A percentile compares a stretch with the other conserved stretches of the same genome.
Conservation (phyloP, 2,888 invertebrate species). For the Villa cingulata region DNA sequence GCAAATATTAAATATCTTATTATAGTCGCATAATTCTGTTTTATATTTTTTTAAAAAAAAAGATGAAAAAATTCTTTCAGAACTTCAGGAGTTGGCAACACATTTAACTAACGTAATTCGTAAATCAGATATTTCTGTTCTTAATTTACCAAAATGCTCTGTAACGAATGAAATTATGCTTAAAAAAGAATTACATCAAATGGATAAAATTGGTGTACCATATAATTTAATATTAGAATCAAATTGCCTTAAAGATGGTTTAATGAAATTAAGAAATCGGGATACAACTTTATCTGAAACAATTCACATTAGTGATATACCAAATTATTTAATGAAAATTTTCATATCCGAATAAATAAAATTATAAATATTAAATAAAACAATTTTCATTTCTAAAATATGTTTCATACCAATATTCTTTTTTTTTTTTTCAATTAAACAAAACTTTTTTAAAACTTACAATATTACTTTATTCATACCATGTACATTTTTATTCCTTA, state of each 20-base stretch:
- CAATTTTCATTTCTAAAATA: not conserved
- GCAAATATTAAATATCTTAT: too few relatives aligned
- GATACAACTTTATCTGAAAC: slow-evolving; percentile 58
- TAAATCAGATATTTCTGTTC: slow-evolving; percentile 33
- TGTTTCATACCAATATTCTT: not conserved
- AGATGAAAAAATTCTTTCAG: slow-evolving; percentile 27
- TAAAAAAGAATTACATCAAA: slow-evolving; percentile 35
- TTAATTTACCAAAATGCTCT: slow-evolving; percentile 26
- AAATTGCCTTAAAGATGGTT: slow-evolving; percentile 54
- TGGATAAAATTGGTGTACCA: slow-evolving; percentile 53
- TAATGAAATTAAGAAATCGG: slow-evolving; percentile 49
- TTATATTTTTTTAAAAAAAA: not conserved
- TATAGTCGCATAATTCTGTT: too few relatives aligned
- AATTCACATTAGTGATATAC: slow-evolving; percentile 52
- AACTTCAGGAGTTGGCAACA: slow-evolving; percentile 41
- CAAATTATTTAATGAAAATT: slow-evolving; percentile 43
- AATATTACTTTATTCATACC: not conserved
- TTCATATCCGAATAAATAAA: slow-evolving; percentile 25
- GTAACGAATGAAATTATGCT: slow-evolving; percentile 16
- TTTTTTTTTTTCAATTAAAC: not conserved
- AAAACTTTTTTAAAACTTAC: too few relatives aligned
- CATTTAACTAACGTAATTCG: slow-evolving; percentile 43
- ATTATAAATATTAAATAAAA: not conserved
- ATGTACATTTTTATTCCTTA: too few relatives aligned
- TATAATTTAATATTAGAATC: slow-evolving; percentile 58